A percentile compares a stretch with the other conserved stretches of the same genome.
Evolutionary conservation across 2,888 invertebrate species (phyloP).

Genomic region (Andrena dorsata): DNA sequence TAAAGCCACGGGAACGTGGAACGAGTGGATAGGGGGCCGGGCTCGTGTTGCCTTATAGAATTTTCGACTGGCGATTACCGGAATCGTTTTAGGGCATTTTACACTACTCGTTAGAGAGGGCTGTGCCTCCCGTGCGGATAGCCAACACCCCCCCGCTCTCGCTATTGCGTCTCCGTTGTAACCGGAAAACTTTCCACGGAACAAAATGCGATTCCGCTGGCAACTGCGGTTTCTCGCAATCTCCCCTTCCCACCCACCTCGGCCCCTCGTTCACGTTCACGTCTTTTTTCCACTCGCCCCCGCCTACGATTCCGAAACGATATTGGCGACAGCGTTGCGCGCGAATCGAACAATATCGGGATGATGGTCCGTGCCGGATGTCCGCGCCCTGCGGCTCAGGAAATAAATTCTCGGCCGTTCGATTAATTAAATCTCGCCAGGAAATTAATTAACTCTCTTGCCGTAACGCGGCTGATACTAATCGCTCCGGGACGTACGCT

Average conservation of each 20-base stretch:
- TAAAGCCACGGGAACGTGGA: conserved; percentile 59
- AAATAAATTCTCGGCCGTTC: conserved; percentile 67
- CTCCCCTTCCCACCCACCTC: conserved; percentile 1
- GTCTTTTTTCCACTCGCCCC: not conserved
- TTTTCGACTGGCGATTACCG: conserved; percentile 70
- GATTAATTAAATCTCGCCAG: conserved; percentile 68
- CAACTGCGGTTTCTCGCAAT: conserved; percentile 33
- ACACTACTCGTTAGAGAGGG: conserved; percentile 58
- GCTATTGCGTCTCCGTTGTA: conserved; percentile 52
- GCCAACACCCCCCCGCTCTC: not conserved
- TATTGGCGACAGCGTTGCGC: conserved; percentile 24
- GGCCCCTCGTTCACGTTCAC: not conserved
- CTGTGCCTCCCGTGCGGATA: conserved; percentile 11
- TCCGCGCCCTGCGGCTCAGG: conserved; percentile 14
- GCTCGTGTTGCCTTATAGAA: conserved; percentile 65
- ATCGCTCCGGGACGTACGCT: conserved; percentile 10
- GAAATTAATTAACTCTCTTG: conserved; percentile 69
- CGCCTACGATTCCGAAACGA: conserved; percentile 10
- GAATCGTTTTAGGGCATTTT: conserved; percentile 61
- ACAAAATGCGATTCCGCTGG: conserved; percentile 38
- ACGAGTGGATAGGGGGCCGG: conserved; percentile 41
- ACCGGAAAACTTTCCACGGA: conserved; percentile 38
- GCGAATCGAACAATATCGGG: conserved; percentile 53
- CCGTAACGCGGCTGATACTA: conserved; percentile 57
- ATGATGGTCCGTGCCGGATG: conserved; percentile 24